Evolutionary conservation across 2,888 invertebrate genomes (phyloP), one percentile per base, ranked within the genome.

Genomic region (Saturnia japonica): DNA sequence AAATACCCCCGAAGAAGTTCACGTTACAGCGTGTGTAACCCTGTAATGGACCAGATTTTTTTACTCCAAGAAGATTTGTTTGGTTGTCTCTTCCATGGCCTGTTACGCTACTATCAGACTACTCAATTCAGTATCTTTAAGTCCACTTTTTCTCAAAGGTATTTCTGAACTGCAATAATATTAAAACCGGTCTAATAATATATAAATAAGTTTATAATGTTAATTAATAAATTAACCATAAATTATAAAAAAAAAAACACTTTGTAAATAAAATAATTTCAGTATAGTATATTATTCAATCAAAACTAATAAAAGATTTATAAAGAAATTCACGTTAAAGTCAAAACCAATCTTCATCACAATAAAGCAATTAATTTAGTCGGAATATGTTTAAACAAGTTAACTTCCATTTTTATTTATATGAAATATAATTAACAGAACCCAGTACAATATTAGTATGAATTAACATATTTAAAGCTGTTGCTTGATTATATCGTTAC

Each of bases 391-490:
- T 73, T 67, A 69, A 72, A 72, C 68, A 68, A 73, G 75, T 77
- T 75, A 75, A 76, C 75, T 72, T 72, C 75, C 67, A 74, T 75
- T 78, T 74, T 70, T 75, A 77, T 78, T 78, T 82, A 80, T 75
- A 54, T 54, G 9, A 75, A 73, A 76, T 78, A 79, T 81, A 80
- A 78, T 72, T 74, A 77, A 75, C 73, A 72, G 66, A 68, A 74
- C 77, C n/a, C 47, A 70, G 78, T 81, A 80, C 80, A 83, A 81
- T 84, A 87, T 87, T 84, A 81, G 82, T 82, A 83, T 84, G 81
- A 82, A 88, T 88, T 89, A 74, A 78, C 87, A 89, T 89, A 82
- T 88, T 86, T 86, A 89, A 81, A 51, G 80, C 76, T 78, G 80
- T 82, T 80, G 81, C 81, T 81, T 77, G 75, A 78, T 77, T 81